Base-by-base conservation (phyloP, 1,140 invertebrate genomes). In the Homarus americanus region DNA sequence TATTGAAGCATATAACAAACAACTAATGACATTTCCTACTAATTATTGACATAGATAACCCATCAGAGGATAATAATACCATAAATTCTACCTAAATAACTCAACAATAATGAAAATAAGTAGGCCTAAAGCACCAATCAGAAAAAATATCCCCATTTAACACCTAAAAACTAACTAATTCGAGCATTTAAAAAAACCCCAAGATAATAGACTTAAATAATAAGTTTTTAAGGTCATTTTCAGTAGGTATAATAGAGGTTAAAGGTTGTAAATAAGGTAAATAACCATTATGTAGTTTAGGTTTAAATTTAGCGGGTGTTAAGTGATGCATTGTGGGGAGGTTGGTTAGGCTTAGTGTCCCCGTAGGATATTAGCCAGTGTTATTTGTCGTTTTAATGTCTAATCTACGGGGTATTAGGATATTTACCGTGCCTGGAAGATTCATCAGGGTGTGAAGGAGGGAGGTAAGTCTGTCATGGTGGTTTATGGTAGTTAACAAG, bases 351-450 rank as follows among this genome's bases (percentile, higher is more conserved):
- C 86, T 88, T 88, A 88, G 82, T 41, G 44, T n/a, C 86, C 40
- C 76, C 9, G 38, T 75, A 7, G 86, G 76, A n/a, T 80, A 66
- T 58, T 36, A n/a, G 20, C 36, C 49, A 49, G n/a, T 38, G 40
- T 82, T 80, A 69, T 88, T 88, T 80, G 86, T 66, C 4, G 66
- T 88, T 72, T 88, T 88, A 53, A 88, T 88, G 86, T 80, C 75
- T 88, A 80, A 79, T 41, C 34, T 80, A 80, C 34, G 38, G 58
- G 28, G 34, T 44, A 32, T 12, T 17, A 38, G 24, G 76, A 69
- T 72, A 9, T 20, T n/a, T 34, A n/a, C 53, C 12, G 86, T 17
- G 78, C 38, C 17, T 41, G 86, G 58, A 17, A 49, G 5, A 10
- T n/a, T 9, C 58, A 12, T 36, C n/a, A 87, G n/a, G 32, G 24